phyloP scores from a whole-genome alignment of 2,888 invertebrate genomes.

The Dusona sp. region DNA sequence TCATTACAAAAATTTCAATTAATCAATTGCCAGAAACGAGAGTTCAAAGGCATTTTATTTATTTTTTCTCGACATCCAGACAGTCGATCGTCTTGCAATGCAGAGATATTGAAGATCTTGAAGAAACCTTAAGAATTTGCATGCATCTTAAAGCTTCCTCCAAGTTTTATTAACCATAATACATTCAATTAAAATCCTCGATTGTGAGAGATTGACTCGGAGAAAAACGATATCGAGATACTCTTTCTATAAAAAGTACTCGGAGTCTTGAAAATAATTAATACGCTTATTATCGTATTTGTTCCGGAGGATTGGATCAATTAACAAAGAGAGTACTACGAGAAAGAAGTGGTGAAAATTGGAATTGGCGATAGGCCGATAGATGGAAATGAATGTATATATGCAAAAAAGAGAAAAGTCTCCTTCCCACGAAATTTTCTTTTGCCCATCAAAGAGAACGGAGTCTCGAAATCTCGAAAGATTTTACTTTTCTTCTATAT shows the following conservation, averaged over 20 bases:
- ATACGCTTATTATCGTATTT: slow-evolving; percentile 45
- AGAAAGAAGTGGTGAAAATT: slow-evolving; percentile 27
- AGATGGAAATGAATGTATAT: slow-evolving; percentile 66
- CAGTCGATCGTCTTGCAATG: neutral
- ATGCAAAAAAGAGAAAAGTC: slow-evolving; percentile 24
- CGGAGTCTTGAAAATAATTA: slow-evolving; percentile 24
- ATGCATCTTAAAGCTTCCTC: slow-evolving; percentile 22
- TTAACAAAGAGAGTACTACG: slow-evolving; percentile 24
- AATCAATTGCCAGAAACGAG: neutral
- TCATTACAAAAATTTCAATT: neutral
- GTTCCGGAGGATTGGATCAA: slow-evolving; percentile 53
- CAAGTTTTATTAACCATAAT: slow-evolving; percentile 46
- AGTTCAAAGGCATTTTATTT: neutral
- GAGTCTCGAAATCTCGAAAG: slow-evolving; percentile 36
- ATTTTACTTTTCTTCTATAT: slow-evolving; percentile 35
- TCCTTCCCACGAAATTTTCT: slow-evolving; percentile 18
- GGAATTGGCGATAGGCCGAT: slow-evolving; percentile 34
- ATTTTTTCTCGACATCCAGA: neutral
- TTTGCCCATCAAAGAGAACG: slow-evolving; percentile 45
- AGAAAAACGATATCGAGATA: slow-evolving; percentile 22
- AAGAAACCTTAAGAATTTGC: slow-evolving; percentile 36
- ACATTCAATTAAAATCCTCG: slow-evolving; percentile 55
- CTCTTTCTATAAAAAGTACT: slow-evolving; percentile 10
- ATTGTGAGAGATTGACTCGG: neutral
- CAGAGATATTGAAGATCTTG: slow-evolving; percentile 4